These are phyloP conservation scores for Microdon myrmicae DNA, from an alignment of 2,888 invertebrate genomes.

Conservation along the genomic window DNA sequence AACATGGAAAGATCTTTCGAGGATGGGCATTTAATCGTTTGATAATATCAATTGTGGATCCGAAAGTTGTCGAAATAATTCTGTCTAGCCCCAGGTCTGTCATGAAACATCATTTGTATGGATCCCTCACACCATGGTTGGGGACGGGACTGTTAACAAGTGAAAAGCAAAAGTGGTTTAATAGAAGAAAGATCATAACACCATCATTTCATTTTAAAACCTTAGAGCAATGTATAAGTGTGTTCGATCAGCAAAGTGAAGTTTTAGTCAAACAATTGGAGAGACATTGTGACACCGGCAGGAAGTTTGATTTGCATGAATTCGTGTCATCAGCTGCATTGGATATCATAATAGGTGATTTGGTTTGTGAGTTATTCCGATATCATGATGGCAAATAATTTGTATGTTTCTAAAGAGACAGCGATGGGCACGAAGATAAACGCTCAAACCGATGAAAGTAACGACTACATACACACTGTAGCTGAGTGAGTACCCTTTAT, in stretches of 20 bases:
- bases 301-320: conserved; percentile 71
- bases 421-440: conserved; percentile 61
- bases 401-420: too few species aligned
- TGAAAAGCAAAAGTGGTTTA: conserved; percentile 71
- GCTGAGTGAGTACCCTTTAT: conserved; percentile 69
- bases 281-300: conserved; percentile 64
- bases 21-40: conserved; percentile 67
- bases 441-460: conserved; percentile 72
- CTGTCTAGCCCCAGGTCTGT: conserved; percentile 58
- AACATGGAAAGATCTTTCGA: conserved; percentile 63
- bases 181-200: conserved; percentile 76
- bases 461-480: conserved; percentile 77
- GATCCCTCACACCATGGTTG: conserved; percentile 59
- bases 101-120: conserved; percentile 59
- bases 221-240: conserved; percentile 76
- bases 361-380: too few species aligned
- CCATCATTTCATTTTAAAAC: conserved; percentile 85
- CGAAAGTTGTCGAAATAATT: conserved; percentile 68
- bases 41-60: conserved; percentile 63
- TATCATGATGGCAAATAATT: too few species aligned
- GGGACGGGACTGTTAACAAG: conserved; percentile 61
- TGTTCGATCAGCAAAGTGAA: conserved; percentile 74
- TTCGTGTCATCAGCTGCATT: conserved; percentile 71
- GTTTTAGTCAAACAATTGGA: conserved; percentile 70
- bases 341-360: conserved; percentile 68